Base-by-base conservation (phyloP, 2,797 vertebrate species). In the Thaleichthys pacificus region DNA sequence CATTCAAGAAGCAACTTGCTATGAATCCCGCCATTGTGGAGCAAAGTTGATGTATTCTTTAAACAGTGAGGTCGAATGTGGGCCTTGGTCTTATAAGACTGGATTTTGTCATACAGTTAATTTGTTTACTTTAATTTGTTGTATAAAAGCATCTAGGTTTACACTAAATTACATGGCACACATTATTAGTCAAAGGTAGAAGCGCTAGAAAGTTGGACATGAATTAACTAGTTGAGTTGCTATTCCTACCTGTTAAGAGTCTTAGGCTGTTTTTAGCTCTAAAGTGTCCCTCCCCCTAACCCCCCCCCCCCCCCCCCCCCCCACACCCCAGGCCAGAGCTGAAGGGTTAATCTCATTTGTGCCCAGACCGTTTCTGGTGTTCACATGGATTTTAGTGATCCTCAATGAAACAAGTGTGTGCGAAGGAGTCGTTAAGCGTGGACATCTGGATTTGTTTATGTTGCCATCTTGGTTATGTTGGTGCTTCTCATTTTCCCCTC, bases 401-500 rank as follows among this genome's bases (percentile, higher is more conserved):
- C 24, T 62, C 58, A 30, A 38, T 70, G 5, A 38, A 60, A 68
- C 24, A 58, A 38, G 26, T 8, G 61, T 30, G 32, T 42, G 22
- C 15, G 47, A 15, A 54, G 12, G 3, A n/a, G 68, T 58, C 24
- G 68, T 70, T 47, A 61, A 70, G 22, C 51, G 19, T 8, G 9
- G 11, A 22, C 69, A 64, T 21, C 38, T 71, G 61, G 58, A 22
- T 49, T 51, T 51, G n/a, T 63, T 70, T 63, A 70, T 17, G 24
- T 21, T 8, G 11, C 26, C 38, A 49, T 42, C 32, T 22, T 66
- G 1, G 3, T 47, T 17, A 7, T 47, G 61, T 32, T 63, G 24
- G 61, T 63, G 61, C 24, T 35, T 47, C 35, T 30, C 32, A 14
- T 24, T 11, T 15, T 54, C 51, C 51, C 61, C 26, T 62, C 26